Percentiles rank a stretch among this genome's conserved stretches.
Evolutionary conservation across 2,888 invertebrate species (phyloP).

Genomic region (Platynereis dumerilii): DNA sequence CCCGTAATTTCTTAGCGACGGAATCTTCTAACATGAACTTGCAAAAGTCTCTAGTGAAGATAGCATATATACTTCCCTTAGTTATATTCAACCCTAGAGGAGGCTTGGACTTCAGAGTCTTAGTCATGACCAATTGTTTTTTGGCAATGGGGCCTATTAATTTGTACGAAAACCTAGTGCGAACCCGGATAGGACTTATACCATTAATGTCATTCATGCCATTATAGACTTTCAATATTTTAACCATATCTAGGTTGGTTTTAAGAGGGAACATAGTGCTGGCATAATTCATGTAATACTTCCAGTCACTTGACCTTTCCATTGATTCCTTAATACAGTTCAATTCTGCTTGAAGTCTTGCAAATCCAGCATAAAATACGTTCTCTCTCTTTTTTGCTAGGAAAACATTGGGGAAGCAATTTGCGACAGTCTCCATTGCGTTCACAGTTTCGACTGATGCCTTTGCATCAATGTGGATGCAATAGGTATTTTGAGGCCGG

Average conservation of each 20-base stretch:
- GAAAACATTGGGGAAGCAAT: conserved; percentile 49
- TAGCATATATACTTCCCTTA: conserved; percentile 48
- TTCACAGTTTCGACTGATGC: conserved; percentile 21
- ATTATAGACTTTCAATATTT: too few species aligned
- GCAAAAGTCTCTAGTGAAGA: conserved; percentile 43
- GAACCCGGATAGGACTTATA: too few species aligned
- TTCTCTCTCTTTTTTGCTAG: conserved; percentile 44
- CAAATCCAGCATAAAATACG: conserved; percentile 43
- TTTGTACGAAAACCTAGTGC: too few species aligned
- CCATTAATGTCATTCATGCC: too few species aligned
- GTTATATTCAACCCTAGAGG: conserved; percentile 25
- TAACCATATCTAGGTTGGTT: too few species aligned
- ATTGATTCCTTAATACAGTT: conserved; percentile 41
- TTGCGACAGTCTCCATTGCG: conserved; percentile 35
- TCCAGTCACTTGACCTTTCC: too few species aligned
- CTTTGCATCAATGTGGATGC: conserved; percentile 50
- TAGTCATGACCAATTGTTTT: conserved; percentile 2
- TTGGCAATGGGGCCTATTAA: too few species aligned
- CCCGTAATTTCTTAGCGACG: conserved; percentile 39
- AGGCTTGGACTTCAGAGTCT: background rate
- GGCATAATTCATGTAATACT: too few species aligned
- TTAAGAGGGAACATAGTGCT: too few species aligned
- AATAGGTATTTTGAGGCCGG: conserved; percentile 50
- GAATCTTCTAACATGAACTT: conserved; percentile 45
- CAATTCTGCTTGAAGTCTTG: conserved; percentile 45